Conservation (phyloP, 35 echinoderm and acorn worm species). For the Lytechinus pictus region DNA sequence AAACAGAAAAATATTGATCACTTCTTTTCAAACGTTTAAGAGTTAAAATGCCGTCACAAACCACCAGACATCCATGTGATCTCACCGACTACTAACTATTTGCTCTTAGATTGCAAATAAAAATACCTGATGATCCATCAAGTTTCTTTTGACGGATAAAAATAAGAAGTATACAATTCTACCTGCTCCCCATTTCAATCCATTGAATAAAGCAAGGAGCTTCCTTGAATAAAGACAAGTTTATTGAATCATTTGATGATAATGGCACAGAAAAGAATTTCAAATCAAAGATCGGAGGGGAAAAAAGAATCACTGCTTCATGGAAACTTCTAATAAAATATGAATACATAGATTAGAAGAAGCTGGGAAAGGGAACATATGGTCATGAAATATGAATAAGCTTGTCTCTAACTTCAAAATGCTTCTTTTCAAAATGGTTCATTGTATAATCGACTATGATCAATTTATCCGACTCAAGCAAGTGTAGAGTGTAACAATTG, state of each 20-base stretch:
- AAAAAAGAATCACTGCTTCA: neutral
- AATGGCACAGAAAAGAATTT: neutral
- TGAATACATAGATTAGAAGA: neutral
- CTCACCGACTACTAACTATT: neutral
- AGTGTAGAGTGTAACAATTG: neutral
- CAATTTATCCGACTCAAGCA: neutral
- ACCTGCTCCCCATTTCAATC: neutral
- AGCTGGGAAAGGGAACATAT: neutral
- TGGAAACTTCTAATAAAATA: neutral
- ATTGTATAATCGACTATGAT: neutral
- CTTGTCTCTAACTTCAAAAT: neutral
- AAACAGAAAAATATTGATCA: slow-evolving; percentile 1
- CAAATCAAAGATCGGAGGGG: neutral
- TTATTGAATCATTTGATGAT: neutral
- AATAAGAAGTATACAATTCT: neutral
- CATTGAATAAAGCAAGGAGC: neutral
- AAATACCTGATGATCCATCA: neutral
- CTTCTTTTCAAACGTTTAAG: neutral
- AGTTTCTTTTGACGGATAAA: neutral
- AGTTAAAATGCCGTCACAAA: neutral
- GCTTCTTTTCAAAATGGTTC: neutral
- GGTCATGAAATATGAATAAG: neutral
- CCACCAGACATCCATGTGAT: neutral
- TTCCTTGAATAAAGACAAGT: slow-evolving; percentile 24
- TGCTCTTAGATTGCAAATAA: neutral